phyloP scores from a whole-genome alignment of 2,113 vertebrate genomes.

The Collichthys lucidus region DNA sequence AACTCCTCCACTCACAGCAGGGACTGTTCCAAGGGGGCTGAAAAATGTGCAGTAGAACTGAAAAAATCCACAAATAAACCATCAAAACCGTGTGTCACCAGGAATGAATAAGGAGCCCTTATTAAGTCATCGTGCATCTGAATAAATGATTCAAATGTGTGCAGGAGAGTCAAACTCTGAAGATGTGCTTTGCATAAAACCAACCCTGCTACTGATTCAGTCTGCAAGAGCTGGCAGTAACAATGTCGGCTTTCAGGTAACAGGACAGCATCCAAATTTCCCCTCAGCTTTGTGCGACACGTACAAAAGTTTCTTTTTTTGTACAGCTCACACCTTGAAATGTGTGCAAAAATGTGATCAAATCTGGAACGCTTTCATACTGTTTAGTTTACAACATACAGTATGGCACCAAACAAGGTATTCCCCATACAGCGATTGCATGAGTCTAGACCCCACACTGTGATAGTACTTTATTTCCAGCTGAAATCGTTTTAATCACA shows the following conservation, averaged over 20 bases:
- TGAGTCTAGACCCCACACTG: not conserved
- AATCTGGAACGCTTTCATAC: slow-evolving; percentile 34
- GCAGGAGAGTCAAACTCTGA: slow-evolving; percentile 43
- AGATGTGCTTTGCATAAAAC: slow-evolving; percentile 58
- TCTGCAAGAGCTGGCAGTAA: slow-evolving; percentile 29
- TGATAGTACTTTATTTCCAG: not conserved
- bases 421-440: not conserved
- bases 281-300: slow-evolving; percentile 44
- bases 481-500: not conserved
- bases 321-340: slow-evolving; percentile 26
- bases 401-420: not conserved
- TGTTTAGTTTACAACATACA: slow-evolving; percentile 8
- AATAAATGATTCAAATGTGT: slow-evolving; percentile 67
- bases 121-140: slow-evolving; percentile 61
- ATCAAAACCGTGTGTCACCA: slow-evolving; percentile 44
- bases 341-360: slow-evolving; percentile 29
- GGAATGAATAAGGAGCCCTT: slow-evolving; percentile 54
- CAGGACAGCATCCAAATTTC: slow-evolving; percentile 49
- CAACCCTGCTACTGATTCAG: slow-evolving; percentile 19
- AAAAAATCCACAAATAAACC: slow-evolving; percentile 55
- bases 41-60: slow-evolving; percentile 46
- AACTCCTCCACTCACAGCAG: slow-evolving; percentile 57
- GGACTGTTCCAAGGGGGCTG: slow-evolving; percentile 58
- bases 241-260: slow-evolving; percentile 49
- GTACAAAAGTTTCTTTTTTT: slow-evolving; percentile 25